Conservation (phyloP, 1,140 invertebrate genomes). For the Ceratoteleas bidentatus region DNA sequence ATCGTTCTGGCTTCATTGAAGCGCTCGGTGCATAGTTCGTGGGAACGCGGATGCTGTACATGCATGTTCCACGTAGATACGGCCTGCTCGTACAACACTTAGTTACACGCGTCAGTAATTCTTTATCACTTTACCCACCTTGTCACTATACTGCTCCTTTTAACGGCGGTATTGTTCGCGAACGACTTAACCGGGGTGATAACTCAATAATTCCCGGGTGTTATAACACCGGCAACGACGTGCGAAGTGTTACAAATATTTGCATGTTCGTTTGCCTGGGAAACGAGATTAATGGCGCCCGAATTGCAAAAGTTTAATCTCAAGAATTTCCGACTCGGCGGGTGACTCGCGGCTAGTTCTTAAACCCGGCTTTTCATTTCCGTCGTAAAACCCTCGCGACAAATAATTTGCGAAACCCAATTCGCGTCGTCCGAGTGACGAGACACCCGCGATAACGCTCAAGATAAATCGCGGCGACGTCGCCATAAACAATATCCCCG, state of each 20-base stretch:
- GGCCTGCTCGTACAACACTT: constrained; percentile 55
- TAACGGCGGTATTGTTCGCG: constrained; percentile 68
- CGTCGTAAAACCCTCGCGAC: too few relatives aligned
- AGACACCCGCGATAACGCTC: too few relatives aligned
- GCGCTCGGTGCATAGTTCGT: constrained; percentile 48
- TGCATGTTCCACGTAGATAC: constrained; percentile 65
- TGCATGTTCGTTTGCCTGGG: not conserved
- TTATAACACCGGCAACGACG: constrained; percentile 1
- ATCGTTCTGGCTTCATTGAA: constrained; percentile 40
- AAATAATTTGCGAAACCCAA: too few relatives aligned
- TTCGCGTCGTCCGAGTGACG: too few relatives aligned
- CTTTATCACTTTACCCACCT: constrained; percentile 67
- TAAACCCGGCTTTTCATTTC: too few relatives aligned
- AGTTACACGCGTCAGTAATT: constrained; percentile 63
- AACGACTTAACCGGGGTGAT: constrained; percentile 45
- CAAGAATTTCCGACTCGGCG: too few relatives aligned
- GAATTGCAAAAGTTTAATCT: too few relatives aligned
- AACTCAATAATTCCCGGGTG: constrained; percentile 52
- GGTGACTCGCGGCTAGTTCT: too few relatives aligned
- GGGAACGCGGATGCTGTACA: constrained; percentile 63
- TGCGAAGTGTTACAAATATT: constrained; percentile 19
- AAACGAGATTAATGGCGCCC: too few relatives aligned
- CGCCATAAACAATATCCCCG: constrained; percentile 27
- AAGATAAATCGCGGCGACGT: too few relatives aligned
- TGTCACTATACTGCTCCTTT: constrained; percentile 66